A percentile compares a stretch with the other conserved stretches of the same genome.
Conservation (phyloP, 2,888 invertebrate genomes). For the Hirtodrosophila cameraria region DNA sequence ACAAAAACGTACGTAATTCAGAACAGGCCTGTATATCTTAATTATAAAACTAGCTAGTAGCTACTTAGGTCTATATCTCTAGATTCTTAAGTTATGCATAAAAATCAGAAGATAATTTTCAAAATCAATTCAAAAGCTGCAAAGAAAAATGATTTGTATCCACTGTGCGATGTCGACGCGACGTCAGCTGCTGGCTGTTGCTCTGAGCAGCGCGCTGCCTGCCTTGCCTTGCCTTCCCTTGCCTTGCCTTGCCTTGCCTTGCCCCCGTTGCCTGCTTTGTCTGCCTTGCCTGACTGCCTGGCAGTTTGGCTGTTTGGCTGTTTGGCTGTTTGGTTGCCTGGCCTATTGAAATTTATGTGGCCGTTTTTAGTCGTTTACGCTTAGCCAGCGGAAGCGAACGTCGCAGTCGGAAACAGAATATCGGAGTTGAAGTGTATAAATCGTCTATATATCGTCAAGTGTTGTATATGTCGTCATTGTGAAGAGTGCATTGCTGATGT, state of each 20-base stretch:
- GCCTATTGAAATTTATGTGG: constrained; percentile 82
- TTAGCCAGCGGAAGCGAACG: constrained; percentile 79
- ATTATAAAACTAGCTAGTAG: no score
- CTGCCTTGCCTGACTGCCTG: constrained; percentile 18
- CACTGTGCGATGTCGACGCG: constrained; percentile 57
- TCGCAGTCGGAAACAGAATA: constrained; percentile 47
- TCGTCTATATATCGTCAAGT: constrained; percentile 28
- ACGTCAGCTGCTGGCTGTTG: constrained; percentile 54
- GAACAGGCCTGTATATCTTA: no score
- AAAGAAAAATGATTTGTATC: background rate
- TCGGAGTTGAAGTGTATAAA: constrained; percentile 21
- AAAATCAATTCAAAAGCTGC: no score
- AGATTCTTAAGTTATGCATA: no score
- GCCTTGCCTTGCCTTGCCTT: constrained; percentile 6
- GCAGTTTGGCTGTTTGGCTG: constrained; percentile 26
- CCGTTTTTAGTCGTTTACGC: constrained; percentile 79
- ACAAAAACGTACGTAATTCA: no score
- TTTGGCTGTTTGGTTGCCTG: constrained; percentile 46
- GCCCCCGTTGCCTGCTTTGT: constrained; percentile 53
- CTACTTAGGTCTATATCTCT: no score
- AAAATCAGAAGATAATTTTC: no score
- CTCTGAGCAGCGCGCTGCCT: constrained; percentile 31
- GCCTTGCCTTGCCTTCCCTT: background rate
- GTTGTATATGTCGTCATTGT: constrained; percentile 17
- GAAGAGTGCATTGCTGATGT: constrained; percentile 12